phyloP scores from a whole-genome alignment of 2,888 invertebrate genomes.

The Oscheius sp. region DNA sequence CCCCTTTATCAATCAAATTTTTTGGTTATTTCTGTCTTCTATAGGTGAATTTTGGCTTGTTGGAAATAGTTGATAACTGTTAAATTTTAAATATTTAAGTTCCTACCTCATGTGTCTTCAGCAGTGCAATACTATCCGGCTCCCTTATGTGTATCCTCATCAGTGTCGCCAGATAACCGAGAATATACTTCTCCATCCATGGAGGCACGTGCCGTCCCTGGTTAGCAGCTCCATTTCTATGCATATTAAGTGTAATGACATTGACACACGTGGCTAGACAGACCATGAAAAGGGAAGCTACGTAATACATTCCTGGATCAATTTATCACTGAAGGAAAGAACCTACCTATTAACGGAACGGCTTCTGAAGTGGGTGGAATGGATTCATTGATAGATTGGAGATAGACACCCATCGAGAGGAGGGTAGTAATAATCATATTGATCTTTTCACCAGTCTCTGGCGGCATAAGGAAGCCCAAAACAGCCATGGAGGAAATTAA shows the following conservation, averaged over 20 bases:
- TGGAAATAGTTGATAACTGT: too few relatives aligned
- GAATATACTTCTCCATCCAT: constrained; percentile 63
- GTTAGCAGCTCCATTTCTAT: constrained; percentile 72
- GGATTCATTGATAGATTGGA: constrained; percentile 74
- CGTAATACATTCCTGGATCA: constrained; percentile 74
- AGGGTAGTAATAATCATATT: constrained; percentile 75
- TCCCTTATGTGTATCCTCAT: constrained; percentile 67
- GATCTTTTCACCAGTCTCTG: constrained; percentile 74
- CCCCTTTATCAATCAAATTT: too few relatives aligned
- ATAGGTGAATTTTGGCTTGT: too few relatives aligned
- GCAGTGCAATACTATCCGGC: constrained; percentile 67
- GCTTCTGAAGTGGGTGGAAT: constrained; percentile 76
- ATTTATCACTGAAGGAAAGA: neutral
- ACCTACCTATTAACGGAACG: constrained; percentile 75
- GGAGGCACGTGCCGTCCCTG: constrained; percentile 59
- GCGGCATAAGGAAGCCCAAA: constrained; percentile 76
- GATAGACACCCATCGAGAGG: constrained; percentile 75
- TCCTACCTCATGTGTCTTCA: constrained; percentile 62
- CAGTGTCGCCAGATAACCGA: constrained; percentile 66
- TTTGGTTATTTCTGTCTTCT: too few relatives aligned
- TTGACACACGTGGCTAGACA: constrained; percentile 76
- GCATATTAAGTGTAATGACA: constrained; percentile 85
- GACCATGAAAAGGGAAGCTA: constrained; percentile 75
- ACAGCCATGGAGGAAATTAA: constrained; percentile 75
- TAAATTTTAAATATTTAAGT: too few relatives aligned